Evolutionary conservation across 2,113 vertebrate genomes (phyloP).

Genomic region (Micromys minutus): DNA sequence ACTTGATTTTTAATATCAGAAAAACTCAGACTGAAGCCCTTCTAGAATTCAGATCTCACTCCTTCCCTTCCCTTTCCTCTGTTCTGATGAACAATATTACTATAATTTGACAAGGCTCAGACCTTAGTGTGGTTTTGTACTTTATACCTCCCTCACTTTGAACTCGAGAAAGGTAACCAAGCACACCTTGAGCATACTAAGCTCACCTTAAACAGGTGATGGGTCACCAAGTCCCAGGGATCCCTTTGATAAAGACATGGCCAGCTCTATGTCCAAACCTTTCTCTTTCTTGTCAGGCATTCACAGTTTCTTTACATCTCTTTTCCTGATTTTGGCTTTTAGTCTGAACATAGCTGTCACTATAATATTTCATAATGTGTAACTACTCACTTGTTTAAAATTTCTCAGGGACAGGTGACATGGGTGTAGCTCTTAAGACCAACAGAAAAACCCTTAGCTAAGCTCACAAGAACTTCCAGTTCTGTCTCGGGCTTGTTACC

Average conservation of each 20-base stretch:
- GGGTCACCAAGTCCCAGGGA: too few relatives aligned
- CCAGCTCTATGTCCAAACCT: background rate
- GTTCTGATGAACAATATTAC: background rate
- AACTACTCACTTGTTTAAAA: background rate
- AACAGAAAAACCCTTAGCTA: background rate
- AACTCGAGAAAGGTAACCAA: too few relatives aligned
- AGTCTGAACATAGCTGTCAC: too few relatives aligned
- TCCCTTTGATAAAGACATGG: accelerated
- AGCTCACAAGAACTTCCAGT: background rate
- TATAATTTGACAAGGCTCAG: background rate
- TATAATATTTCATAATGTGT: background rate
- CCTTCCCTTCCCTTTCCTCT: background rate
- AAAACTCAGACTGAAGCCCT: background rate
- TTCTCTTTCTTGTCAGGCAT: background rate
- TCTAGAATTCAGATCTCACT: background rate
- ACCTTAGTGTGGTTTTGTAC: background rate
- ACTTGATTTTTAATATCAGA: conserved; percentile 31
- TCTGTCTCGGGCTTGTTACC: background rate
- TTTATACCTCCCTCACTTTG: too few relatives aligned
- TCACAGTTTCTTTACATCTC: background rate
- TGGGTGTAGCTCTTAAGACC: background rate
- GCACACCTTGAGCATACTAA: background rate
- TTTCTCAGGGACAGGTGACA: background rate
- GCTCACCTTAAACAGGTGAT: too few relatives aligned
- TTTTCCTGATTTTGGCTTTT: background rate